Evolutionary conservation across 1,140 invertebrate species (phyloP), one percentile per base, ranked within the genome.

Genomic region (Drosophila sproati): DNA sequence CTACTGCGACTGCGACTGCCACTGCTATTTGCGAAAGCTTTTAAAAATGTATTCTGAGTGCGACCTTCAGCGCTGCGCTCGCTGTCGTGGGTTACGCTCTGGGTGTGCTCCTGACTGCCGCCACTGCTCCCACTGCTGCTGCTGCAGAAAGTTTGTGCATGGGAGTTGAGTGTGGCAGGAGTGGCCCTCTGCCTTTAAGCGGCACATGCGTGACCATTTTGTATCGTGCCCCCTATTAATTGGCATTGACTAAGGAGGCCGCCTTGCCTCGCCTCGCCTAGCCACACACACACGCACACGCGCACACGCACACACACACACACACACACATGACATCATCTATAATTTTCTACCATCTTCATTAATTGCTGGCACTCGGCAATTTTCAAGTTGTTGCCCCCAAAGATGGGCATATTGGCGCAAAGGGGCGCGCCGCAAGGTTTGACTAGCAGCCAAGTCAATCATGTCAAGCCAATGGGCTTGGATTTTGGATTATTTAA

Each of bases 131-230:
- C 5, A 4, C 12, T 28, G 5, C 7, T 39, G 32, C 39, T 29
- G 57, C 41, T 43, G 62, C 54, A 69, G 55, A 41, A 34, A 60
- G 43, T 45, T 64, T 37, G 29, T 69, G 73, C 67, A 60, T 62
- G 67, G 73, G 73, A 63, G 60, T 71, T 51, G 50, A 57, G 20
- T 35, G 78, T 56, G 66, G 76, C 79, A 80, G 71, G 71, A 50
- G 83, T 82, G 82, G 69, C 76, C 50, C 68, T 57, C 7, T 41
- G 39, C 39, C 39, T 43, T n/a, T 43, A 3, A 43, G 20, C 20
- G n/a, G 59, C 71, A 78, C 64, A 69, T 78, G 76, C 82, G 80
- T 88, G 82, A 87, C 82, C 82, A 87, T 87, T 88, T 86, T 82
- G 10, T 54, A 80, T 63, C 59, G 73, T 54, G 54, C 47, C 55